Conservation (phyloP, 2,888 invertebrate species). For the Stenodema calcarata region DNA sequence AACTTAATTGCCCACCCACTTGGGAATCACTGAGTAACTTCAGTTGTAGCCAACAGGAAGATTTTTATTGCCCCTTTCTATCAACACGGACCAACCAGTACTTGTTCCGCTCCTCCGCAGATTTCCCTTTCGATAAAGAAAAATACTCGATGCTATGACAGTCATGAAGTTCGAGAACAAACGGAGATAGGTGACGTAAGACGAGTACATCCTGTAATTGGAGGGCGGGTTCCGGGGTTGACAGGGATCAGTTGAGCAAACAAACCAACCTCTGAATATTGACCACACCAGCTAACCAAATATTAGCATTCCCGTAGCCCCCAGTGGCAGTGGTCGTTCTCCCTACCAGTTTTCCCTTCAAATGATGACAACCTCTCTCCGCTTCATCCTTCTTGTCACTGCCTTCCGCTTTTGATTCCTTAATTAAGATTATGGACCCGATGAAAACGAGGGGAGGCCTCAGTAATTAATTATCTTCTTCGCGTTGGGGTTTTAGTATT, state of each 20-base stretch:
- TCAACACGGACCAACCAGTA: no score
- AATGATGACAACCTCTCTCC: not conserved
- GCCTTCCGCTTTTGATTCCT: constrained; percentile 17
- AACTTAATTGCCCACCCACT: no score
- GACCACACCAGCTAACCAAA: constrained; percentile 25
- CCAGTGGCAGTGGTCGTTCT: not conserved
- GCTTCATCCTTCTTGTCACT: not conserved
- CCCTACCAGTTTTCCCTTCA: not conserved
- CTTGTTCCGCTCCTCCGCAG: no score
- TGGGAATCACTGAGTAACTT: no score
- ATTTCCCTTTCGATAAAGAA: not conserved
- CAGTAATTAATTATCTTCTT: not conserved
- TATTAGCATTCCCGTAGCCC: constrained; percentile 1
- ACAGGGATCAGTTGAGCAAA: constrained; percentile 21
- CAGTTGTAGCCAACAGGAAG: no score
- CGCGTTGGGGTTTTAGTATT: not conserved
- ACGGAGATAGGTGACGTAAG: not conserved
- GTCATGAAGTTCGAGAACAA: not conserved
- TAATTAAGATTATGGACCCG: constrained; percentile 26
- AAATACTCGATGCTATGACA: not conserved
- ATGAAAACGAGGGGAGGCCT: not conserved
- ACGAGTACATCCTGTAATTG: not conserved
- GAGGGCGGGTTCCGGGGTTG: not conserved
- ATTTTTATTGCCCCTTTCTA: no score
- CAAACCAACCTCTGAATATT: constrained; percentile 23